These are phyloP conservation scores for Montipora sp. DNA, from an alignment of 64 coral and sea anemone genomes.

Conservation along the genomic window DNA sequence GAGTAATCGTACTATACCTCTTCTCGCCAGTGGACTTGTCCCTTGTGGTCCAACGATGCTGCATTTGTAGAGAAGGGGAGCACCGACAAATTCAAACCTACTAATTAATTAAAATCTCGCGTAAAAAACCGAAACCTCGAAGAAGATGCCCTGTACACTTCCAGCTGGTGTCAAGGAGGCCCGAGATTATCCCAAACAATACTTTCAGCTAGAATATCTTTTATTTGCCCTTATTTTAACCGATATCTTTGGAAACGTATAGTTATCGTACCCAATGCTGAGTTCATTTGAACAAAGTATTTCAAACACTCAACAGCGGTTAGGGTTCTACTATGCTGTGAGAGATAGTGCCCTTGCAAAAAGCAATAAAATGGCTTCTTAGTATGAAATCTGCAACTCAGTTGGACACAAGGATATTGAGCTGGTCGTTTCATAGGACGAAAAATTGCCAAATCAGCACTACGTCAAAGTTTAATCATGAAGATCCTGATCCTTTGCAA, in stretches of 20 bases:
- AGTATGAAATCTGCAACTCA: not conserved
- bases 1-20: too few species aligned
- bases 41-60: too few species aligned
- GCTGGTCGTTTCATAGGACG: not conserved
- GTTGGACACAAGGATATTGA: not conserved
- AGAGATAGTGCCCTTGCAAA: not conserved
- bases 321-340: not conserved
- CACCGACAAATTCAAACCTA: too few species aligned
- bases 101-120: too few species aligned
- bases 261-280: not conserved
- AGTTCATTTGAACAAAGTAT: not conserved
- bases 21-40: too few species aligned
- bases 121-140: too few species aligned
- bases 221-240: not conserved
- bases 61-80: too few species aligned
- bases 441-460: not conserved
- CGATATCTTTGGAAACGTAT: not conserved
- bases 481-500: not conserved
- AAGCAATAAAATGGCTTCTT: not conserved
- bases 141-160: not conserved
- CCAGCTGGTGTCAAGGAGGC: not conserved
- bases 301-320: not conserved
- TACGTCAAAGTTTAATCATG: not conserved
- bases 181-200: not conserved
- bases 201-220: not conserved